Evolutionary conservation across 2,797 vertebrate genomes (phyloP), one percentile per base, ranked within the genome.

Genomic region (Bovichtus diacanthus): DNA sequence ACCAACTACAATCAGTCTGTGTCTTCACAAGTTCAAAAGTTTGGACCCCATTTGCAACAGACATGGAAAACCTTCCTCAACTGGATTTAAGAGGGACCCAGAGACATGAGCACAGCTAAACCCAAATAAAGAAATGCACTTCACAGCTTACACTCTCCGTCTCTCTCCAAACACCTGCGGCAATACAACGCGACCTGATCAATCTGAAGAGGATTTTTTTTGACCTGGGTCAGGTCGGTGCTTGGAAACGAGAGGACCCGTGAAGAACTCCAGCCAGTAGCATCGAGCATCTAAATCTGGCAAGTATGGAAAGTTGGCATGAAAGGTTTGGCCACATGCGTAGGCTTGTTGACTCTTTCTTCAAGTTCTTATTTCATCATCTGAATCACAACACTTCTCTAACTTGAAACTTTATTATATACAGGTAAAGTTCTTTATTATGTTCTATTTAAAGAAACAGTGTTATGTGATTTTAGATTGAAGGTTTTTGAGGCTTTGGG

Each of bases 181-280:
- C 49, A 11, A 9, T 7, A 5, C 19, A 41, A 9, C 9, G 1
- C 19, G 19, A 59, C 59, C 65, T n/a, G 44, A 29, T 49, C 43
- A 13, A 27, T 51, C 65, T 46, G 19, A 43, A 41, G 16, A 29
- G 54, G n/a, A 49, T 16, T 29, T 39, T n/a, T 15, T 50, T 6
- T 6, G 66, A 56, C 43, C 44, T 4, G 27, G 71, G 44, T 66
- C 54, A 27, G 29, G 47, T 25, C 1, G 47, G 69, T 59, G 64
- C 63, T 27, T 31, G 70, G 77, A 46, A 25, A 63, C 43, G 1
- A 38, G 62, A 61, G 4, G 58, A 5, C 43, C 36, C 5, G 7
- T 12, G 36, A 23, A 31, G 56, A 62, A 76, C 71, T 62, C 16
- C 0, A 16, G 38, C 18, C 10, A 5, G 8, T 0, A 27, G 4